Evolutionary conservation across 2,113 vertebrate genomes (phyloP).

Genomic region (Dasyornis broadbenti): DNA sequence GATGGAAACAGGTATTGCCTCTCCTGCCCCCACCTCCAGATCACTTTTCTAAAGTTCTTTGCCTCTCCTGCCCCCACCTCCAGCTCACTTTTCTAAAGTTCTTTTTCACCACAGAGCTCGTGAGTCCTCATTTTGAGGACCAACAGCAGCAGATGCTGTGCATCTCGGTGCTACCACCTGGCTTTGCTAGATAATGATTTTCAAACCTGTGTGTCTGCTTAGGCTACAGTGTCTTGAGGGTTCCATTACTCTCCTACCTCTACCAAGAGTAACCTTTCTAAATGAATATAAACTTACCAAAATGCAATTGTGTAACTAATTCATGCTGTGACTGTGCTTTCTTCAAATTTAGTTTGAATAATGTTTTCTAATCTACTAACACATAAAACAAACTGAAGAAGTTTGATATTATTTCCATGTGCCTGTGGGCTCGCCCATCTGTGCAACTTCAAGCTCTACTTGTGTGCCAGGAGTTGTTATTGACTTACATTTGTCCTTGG

Average conservation of each 20-base stretch:
- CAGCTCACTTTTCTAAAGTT: not conserved
- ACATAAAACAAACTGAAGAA: not conserved
- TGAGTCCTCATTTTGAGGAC: not conserved
- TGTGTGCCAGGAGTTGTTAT: slow-evolving; percentile 18
- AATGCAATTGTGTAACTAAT: not conserved
- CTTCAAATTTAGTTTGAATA: not conserved
- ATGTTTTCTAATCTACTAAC: not conserved
- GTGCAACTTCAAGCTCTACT: slow-evolving; percentile 44
- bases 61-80: not conserved
- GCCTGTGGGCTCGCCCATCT: slow-evolving; percentile 8
- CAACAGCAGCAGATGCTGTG: not conserved
- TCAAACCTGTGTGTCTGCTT: not conserved
- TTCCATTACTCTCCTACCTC: not conserved
- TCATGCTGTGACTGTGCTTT: not conserved
- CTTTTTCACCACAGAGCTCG: not conserved
- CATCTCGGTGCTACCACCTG: not conserved
- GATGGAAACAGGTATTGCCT: not conserved
- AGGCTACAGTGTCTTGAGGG: not conserved
- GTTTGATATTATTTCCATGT: not conserved
- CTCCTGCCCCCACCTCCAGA: not conserved
- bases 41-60: not conserved
- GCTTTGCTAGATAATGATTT: not conserved
- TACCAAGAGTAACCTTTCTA: not conserved
- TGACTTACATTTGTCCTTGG: slow-evolving; percentile 72
- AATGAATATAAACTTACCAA: not conserved